Evolutionary conservation across 2,113 vertebrate genomes (phyloP).

Genomic region (Phalacrocorax pelagicus): DNA sequence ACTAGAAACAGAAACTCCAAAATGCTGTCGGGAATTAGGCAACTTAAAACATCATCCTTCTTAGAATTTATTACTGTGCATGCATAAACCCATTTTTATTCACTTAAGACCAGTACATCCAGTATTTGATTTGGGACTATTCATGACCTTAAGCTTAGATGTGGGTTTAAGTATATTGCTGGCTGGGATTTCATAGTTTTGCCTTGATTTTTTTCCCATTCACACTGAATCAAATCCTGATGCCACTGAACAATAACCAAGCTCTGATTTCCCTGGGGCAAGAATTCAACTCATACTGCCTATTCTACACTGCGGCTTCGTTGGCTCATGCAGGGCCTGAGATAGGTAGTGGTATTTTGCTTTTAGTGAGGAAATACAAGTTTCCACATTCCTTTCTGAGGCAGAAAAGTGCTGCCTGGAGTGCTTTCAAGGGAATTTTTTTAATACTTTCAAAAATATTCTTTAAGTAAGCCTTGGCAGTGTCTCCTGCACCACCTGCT

Average conservation of each 20-base stretch:
- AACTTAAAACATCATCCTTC: not conserved
- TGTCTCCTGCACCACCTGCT: not conserved
- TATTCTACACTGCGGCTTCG: not conserved
- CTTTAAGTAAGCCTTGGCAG: not conserved
- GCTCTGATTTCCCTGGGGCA: constrained; percentile 3
- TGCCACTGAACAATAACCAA: constrained; percentile 46
- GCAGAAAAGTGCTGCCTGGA: constrained; percentile 2
- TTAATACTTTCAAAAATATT: constrained; percentile 14
- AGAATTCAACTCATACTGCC: not conserved
- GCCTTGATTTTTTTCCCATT: constrained; percentile 11
- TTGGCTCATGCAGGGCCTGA: not conserved
- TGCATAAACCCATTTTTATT: constrained; percentile 8
- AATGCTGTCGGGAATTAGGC: not conserved
- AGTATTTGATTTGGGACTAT: not conserved
- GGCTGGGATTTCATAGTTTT: constrained; percentile 1
- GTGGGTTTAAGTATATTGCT: not conserved
- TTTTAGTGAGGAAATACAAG: not conserved
- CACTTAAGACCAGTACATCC: not conserved
- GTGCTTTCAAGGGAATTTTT: constrained; percentile 8
- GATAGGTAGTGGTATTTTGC: not conserved
- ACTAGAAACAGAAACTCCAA: not conserved
- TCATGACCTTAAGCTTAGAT: not conserved
- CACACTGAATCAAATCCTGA: constrained; percentile 32
- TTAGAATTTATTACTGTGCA: not conserved
- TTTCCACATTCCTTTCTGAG: constrained; percentile 6